These are phyloP conservation scores for Microctenopoma stevenorrisi DNA, from an alignment of 2,797 vertebrate genomes.

Conservation along the genomic window DNA sequence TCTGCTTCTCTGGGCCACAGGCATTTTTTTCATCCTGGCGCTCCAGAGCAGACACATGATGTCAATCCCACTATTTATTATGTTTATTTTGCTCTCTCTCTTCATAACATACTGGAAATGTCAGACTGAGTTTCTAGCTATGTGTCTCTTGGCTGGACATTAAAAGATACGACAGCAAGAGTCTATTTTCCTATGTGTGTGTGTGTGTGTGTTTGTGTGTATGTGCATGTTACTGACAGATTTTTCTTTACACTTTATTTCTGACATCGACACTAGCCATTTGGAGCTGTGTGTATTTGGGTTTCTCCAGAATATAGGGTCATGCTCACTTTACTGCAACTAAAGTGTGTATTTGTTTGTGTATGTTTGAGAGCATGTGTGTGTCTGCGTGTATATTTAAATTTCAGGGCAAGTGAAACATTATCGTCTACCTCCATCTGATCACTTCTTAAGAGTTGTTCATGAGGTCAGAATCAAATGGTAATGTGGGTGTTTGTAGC, in stretches of 20 bases:
- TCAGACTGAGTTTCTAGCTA: constrained; percentile 58
- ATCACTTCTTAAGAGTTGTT: constrained; percentile 49
- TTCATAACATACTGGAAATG: constrained; percentile 70
- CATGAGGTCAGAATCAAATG: constrained; percentile 64
- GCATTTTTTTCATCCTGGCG: constrained; percentile 26
- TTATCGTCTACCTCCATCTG: constrained; percentile 15
- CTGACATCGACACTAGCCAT: constrained; percentile 76
- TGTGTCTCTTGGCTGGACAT: constrained; percentile 76
- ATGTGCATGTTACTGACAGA: constrained; percentile 61
- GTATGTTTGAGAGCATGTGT: constrained; percentile 19
- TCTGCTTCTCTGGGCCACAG: constrained; percentile 41
- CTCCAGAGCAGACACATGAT: constrained; percentile 70
- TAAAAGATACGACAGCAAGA: constrained; percentile 67
- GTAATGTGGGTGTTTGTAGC: constrained; percentile 62
- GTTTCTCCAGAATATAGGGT: constrained; percentile 63
- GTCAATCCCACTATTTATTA: constrained; percentile 76
- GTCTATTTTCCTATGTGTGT: constrained; percentile 67
- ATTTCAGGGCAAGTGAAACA: constrained; percentile 40
- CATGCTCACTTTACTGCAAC: constrained; percentile 63
- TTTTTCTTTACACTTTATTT: constrained; percentile 70
- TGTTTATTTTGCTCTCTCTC: constrained; percentile 73
- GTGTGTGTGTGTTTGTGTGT: constrained; percentile 31
- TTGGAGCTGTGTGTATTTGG: constrained; percentile 74
- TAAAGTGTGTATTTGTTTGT: constrained; percentile 60
- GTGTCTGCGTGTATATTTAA: constrained; percentile 34